These are phyloP conservation scores for Sapajus apella DNA, from an alignment of 2,113 vertebrate genomes.

Conservation along the genomic window DNA sequence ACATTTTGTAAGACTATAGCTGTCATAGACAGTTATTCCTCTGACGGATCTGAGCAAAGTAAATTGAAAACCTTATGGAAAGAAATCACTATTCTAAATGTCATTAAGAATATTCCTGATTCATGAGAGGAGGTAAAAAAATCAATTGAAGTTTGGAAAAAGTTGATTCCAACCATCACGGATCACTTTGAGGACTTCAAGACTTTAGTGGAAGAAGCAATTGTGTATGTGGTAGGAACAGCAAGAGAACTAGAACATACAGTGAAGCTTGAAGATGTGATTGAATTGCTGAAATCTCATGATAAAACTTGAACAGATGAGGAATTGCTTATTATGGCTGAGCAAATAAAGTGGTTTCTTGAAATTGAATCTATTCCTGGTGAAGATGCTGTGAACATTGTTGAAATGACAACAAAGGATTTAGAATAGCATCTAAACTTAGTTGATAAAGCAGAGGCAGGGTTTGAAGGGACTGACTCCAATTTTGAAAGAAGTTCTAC, in stretches of 20 bases:
- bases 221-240: not conserved
- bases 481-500: not conserved
- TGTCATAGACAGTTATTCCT: not conserved
- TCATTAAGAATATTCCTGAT: not conserved
- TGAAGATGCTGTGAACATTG: not conserved
- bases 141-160: not conserved
- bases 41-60: not conserved
- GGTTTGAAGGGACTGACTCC: not conserved
- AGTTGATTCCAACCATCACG: not conserved
- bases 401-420: not conserved
- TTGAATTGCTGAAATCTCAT: not conserved
- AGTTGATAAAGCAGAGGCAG: not conserved
- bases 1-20: not conserved
- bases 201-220: not conserved
- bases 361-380: not conserved
- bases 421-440: not conserved
- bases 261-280: not conserved
- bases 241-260: not conserved
- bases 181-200: not conserved
- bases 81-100: not conserved
- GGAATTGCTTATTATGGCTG: not conserved
- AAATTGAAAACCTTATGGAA: not conserved
- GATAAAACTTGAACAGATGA: not conserved
- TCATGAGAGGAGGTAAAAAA: not conserved
- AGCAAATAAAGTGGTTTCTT: not conserved